Conservation (phyloP, 2,113 vertebrate genomes). For the Erythrolamprus reginae region DNA sequence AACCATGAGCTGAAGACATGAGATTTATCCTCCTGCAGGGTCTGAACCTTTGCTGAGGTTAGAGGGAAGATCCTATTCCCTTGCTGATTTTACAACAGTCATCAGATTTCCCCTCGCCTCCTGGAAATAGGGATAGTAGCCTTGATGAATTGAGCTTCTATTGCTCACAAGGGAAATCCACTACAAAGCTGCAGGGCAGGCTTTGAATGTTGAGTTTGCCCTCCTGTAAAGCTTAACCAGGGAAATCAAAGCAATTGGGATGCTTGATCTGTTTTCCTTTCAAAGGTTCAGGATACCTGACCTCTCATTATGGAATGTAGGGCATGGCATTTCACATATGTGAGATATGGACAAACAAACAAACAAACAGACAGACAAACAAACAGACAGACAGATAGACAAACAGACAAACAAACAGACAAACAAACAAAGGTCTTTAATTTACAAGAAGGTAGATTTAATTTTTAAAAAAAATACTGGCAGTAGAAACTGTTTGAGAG, state of each 20-base stretch:
- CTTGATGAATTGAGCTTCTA: slow-evolving; percentile 21
- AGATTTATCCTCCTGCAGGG: not conserved
- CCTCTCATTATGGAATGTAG: not conserved
- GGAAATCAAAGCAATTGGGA: slow-evolving; percentile 7
- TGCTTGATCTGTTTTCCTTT: not conserved
- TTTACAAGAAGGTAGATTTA: not conserved
- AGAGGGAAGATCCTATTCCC: not conserved
- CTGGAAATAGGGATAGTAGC: not conserved
- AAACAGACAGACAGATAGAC: too few relatives aligned
- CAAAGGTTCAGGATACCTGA: not conserved
- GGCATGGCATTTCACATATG: not conserved
- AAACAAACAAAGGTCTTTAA: too few relatives aligned
- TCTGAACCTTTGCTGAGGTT: not conserved
- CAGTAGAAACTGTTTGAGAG: not conserved
- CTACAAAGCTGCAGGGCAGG: not conserved
- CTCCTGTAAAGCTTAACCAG: slow-evolving; percentile 6
- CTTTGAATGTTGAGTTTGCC: not conserved
- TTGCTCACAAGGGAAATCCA: slow-evolving; percentile 15
- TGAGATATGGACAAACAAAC: not conserved
- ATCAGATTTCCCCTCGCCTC: not conserved
- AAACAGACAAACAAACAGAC: not conserved
- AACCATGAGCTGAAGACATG: slow-evolving; percentile 3
- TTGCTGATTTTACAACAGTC: slow-evolving; percentile 13
- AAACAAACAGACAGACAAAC: not conserved
- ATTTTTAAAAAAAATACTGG: not conserved